Evolutionary conservation across 2,888 invertebrate species (phyloP).

Genomic region (Hydrotaea cyrtoneurina): DNA sequence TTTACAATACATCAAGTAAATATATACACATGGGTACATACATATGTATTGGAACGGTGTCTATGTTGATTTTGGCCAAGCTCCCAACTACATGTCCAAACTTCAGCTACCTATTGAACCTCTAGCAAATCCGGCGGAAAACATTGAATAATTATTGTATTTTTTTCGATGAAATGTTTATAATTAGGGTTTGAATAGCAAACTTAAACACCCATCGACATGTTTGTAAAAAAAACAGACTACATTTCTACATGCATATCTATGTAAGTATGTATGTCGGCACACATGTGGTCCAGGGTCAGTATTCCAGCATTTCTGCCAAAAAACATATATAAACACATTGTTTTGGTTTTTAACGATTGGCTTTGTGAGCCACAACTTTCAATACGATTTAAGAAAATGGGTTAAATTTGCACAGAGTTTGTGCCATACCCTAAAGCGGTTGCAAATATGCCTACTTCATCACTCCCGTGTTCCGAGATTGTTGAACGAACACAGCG

Average conservation of each 20-base stretch:
- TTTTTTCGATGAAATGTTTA: constrained; percentile 18
- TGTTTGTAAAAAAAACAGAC: not conserved
- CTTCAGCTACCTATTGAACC: not conserved
- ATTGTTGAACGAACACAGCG: no score
- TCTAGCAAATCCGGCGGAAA: constrained; percentile 42
- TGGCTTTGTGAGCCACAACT: no score
- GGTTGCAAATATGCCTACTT: no score
- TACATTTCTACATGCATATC: not conserved
- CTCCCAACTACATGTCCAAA: not conserved
- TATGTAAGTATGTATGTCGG: not conserved
- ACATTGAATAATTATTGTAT: not conserved
- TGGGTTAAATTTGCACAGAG: no score
- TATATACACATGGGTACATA: not conserved
- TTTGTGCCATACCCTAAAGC: no score
- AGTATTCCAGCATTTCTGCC: not conserved
- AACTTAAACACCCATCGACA: constrained; percentile 18
- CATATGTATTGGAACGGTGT: not conserved
- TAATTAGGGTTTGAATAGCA: constrained; percentile 12
- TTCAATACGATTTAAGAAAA: no score
- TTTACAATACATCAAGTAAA: not conserved
- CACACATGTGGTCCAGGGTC: not conserved
- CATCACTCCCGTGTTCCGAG: no score
- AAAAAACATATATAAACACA: not conserved
- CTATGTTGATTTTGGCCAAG: not conserved
- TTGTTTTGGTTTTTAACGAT: no score